Conservation (phyloP, 2,113 vertebrate species). For the Pangasianodon gigas region DNA sequence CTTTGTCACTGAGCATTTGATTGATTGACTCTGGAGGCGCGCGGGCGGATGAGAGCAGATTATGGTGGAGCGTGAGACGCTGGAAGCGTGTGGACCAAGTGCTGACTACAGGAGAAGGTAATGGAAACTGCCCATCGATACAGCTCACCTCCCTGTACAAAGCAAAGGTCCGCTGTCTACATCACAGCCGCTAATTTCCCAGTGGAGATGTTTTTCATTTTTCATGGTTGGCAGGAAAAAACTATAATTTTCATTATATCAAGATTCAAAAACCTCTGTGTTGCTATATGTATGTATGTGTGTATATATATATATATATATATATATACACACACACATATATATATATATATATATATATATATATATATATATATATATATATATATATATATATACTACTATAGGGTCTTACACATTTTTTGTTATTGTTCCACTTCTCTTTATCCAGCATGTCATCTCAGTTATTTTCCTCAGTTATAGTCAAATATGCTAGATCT, state of each 20-base stretch:
- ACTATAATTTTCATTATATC: not conserved
- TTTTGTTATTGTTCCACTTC: no score
- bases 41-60: constrained; percentile 1
- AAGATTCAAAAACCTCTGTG: not conserved
- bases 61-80: constrained; percentile 34
- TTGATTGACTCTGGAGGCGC: constrained; percentile 17
- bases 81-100: constrained; percentile 40
- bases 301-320: not conserved
- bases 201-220: constrained; percentile 17
- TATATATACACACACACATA: no score
- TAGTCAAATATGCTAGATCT: not conserved
- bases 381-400: no score
- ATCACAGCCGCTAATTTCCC: not conserved
- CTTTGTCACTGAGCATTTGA: constrained; percentile 29
- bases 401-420: no score
- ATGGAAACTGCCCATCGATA: constrained; percentile 42
- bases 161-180: not conserved
- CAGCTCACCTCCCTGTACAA: constrained; percentile 22
- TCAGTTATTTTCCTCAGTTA: not conserved
- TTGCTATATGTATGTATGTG: no score
- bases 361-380: not conserved
- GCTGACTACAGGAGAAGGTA: constrained; percentile 29
- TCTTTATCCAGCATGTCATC: not conserved
- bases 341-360: not conserved
- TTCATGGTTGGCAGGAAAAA: constrained; percentile 10